phyloP scores from a whole-genome alignment of 2,113 vertebrate genomes.

The Daubentonia madagascariensis region DNA sequence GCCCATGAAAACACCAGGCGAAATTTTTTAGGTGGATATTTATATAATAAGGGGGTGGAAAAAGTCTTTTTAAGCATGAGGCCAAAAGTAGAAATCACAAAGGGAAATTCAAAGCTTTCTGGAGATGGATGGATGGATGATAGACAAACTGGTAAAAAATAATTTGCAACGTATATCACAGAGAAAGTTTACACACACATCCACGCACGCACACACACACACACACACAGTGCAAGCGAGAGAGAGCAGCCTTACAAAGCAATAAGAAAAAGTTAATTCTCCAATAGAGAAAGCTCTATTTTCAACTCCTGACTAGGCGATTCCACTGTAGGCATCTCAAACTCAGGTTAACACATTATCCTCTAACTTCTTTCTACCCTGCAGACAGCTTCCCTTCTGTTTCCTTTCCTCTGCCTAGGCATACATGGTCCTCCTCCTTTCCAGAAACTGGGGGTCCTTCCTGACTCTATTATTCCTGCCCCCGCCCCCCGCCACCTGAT shows the following conservation, averaged over 20 bases:
- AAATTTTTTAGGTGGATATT: conserved; percentile 12
- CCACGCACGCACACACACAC: rapidly evolving
- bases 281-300: not conserved
- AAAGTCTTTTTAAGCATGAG: not conserved
- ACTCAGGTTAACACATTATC: not conserved
- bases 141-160: not conserved
- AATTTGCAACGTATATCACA: not conserved
- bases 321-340: not conserved
- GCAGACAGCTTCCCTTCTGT: not conserved
- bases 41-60: not conserved
- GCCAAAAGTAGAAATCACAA: not conserved
- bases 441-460: not conserved
- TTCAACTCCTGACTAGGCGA: not conserved
- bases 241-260: not conserved
- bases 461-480: not conserved
- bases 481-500: not conserved
- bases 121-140: not conserved
- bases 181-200: not conserved
- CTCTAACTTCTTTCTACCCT: not conserved
- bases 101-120: not conserved
- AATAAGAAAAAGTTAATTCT: not conserved
- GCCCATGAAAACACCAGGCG: not conserved
- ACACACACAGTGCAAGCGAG: not conserved
- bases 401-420: not conserved
- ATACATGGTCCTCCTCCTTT: not conserved